phyloP scores from a whole-genome alignment of 2,888 invertebrate species.

The Nomada fucata region DNA sequence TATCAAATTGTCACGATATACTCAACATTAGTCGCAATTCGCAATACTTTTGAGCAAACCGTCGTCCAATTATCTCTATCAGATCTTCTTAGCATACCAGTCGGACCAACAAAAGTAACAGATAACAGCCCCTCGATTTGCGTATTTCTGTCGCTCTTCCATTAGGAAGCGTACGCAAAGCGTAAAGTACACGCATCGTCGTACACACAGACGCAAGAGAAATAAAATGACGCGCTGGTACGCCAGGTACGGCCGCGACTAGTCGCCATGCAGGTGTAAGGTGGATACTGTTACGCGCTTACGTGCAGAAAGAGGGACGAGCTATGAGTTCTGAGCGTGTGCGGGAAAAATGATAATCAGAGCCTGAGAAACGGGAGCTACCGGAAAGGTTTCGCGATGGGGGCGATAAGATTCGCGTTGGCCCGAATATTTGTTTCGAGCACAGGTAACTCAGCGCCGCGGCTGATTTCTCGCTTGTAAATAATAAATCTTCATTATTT shows the following conservation, averaged over 20 bases:
- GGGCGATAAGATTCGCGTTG: constrained; percentile 41
- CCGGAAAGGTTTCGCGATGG: constrained; percentile 57
- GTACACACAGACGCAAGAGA: constrained; percentile 18
- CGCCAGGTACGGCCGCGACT: constrained; percentile 29
- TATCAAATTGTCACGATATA: too few relatives aligned
- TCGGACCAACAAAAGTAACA: background rate
- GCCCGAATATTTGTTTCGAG: constrained; percentile 21
- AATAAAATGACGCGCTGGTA: constrained; percentile 25
- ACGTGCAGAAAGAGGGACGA: background rate
- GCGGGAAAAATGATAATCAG: constrained; percentile 61
- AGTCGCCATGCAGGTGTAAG: constrained; percentile 29
- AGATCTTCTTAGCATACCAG: background rate
- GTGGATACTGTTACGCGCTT: constrained; percentile 63
- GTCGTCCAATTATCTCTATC: background rate
- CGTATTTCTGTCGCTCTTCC: background rate
- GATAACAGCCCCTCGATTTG: background rate
- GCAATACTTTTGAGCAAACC: background rate
- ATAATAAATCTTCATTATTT: too few relatives aligned
- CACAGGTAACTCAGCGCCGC: background rate
- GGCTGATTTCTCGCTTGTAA: too few relatives aligned
- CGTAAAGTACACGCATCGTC: constrained; percentile 4
- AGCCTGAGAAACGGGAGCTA: constrained; percentile 60
- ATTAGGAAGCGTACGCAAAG: constrained; percentile 13
- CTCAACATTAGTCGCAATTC: too few relatives aligned
- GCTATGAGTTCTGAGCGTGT: constrained; percentile 10